These are phyloP conservation scores for rabbit (Oryctolagus cuniculus) DNA, from an alignment of 2,113 vertebrate species.

Conservation along the genomic window mOryCun1.1 NC_091442.1:9885001-9885500, in stretches of 20 bases:
- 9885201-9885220: background rate
- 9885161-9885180: background rate
- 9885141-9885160: background rate
- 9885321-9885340: background rate
- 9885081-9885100: background rate
- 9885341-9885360: too few relatives aligned
- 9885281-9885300: background rate
- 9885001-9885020: background rate
- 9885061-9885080: background rate
- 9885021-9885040: background rate
- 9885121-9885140: background rate
- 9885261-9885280: background rate
- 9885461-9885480: background rate
- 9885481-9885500: background rate
- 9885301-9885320: background rate
- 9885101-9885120: background rate
- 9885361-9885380: background rate
- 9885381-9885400: too few relatives aligned
- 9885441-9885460: fast-evolving
- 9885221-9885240: fast-evolving
- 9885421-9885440: background rate
- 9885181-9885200: background rate
- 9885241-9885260: background rate
- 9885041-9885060: background rate
- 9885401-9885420: background rate